These are phyloP conservation scores for Xiphophorus couchianus DNA, from an alignment of 2,113 vertebrate species.

Conservation along the genomic window DNA sequence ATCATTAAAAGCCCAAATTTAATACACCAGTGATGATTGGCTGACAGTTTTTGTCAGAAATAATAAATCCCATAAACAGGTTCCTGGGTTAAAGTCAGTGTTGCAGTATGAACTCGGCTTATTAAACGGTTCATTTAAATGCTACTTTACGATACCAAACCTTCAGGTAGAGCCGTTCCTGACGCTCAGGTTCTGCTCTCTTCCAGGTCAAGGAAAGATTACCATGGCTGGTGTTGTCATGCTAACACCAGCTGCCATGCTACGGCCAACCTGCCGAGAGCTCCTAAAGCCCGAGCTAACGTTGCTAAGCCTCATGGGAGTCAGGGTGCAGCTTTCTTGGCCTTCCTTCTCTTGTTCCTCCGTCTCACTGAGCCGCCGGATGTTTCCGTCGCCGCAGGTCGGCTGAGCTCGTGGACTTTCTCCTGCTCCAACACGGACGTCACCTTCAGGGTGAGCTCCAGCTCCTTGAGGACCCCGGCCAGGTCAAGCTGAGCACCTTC, in stretches of 20 bases:
- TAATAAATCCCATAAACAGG: background rate
- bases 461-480: slow-evolving; percentile 47
- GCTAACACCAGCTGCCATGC: slow-evolving; percentile 5
- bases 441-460: slow-evolving; percentile 55
- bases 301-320: background rate
- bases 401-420: slow-evolving; percentile 28
- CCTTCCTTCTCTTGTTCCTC: slow-evolving; percentile 74
- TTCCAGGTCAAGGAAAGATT: slow-evolving; percentile 16
- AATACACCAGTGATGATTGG: background rate
- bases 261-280: background rate
- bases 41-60: background rate
- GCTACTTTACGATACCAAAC: background rate
- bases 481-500: background rate
- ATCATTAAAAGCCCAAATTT: no score
- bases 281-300: background rate
- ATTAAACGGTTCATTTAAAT: background rate
- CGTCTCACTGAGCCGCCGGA: slow-evolving; percentile 73
- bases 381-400: slow-evolving; percentile 4
- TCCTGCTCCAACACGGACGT: slow-evolving; percentile 49
- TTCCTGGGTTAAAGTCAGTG: background rate
- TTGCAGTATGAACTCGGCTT: background rate
- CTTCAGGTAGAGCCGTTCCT: no score
- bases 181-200: background rate
- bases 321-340: slow-evolving; percentile 55
- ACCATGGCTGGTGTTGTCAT: slow-evolving; percentile 6